Conservation (phyloP, 2,113 vertebrate genomes). For the Phylloscopus trochilus region DNA sequence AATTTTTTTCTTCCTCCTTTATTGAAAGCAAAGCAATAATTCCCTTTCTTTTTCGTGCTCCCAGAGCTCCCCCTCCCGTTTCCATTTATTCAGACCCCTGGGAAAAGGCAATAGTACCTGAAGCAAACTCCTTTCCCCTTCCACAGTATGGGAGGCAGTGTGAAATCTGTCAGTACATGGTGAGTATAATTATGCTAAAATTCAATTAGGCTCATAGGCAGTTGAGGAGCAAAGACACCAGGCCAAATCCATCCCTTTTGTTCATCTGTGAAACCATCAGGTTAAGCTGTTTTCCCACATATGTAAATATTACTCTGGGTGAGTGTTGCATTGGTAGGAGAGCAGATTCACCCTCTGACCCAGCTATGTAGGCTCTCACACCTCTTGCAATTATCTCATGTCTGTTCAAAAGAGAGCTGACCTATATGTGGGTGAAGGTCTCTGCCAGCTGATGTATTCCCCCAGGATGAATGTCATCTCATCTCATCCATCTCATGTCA, state of each 20-base stretch:
- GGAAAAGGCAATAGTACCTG: not conserved
- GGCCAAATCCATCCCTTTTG: not conserved
- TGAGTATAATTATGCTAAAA: conserved; percentile 1
- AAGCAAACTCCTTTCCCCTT: not conserved
- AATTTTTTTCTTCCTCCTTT: not conserved
- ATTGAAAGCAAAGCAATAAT: not conserved
- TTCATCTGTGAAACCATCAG: not conserved
- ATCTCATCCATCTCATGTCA: not conserved
- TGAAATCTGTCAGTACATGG: not conserved
- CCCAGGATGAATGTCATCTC: not conserved
- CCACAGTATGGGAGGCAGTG: not conserved
- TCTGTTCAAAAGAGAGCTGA: conserved; percentile 11
- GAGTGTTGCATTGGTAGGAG: not conserved
- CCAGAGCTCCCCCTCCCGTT: conserved; percentile 49
- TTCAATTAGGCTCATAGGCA: not conserved
- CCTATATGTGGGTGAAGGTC: conserved; percentile 3
- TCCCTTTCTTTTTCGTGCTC: not conserved
- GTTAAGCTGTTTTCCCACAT: not conserved
- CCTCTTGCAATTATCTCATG: conserved; percentile 27
- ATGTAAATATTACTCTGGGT: not conserved
- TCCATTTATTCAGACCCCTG: not conserved
- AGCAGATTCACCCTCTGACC: conserved; percentile 9
- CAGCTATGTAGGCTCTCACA: not conserved
- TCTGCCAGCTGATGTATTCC: not conserved
- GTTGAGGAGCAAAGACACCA: not conserved